Base-by-base conservation (phyloP, 2,888 invertebrate genomes). In the Monopis laevigella region DNA sequence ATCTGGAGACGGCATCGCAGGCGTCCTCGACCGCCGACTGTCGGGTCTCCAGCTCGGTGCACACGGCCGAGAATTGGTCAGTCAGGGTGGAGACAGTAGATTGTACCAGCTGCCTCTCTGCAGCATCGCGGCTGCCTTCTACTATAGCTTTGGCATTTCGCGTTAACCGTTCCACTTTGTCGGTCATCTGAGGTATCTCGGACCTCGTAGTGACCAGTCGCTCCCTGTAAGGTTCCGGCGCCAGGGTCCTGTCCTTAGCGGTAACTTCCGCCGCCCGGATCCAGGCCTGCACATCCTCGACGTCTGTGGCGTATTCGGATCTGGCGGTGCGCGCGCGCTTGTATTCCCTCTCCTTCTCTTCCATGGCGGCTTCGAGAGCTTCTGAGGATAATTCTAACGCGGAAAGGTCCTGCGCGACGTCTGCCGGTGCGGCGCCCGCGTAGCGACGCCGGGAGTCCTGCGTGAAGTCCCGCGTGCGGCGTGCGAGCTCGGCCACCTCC, bases 1-100 rank as follows among this genome's bases (percentile, higher is more conserved):
- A 96, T 44, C 92, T 83, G 49, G 92, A 88, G 86, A 93, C 94
- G 17, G 94, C 92, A 58, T 95, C 95, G 54, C 95, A 83, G 45
- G 91, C 90, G 58, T 94, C 93, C 41, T 90, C 91, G 26, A 94
- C 89, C 60, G 90, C 88, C 53, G 89, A 88, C 59, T 89, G 90
- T 63, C 90, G 88, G 54, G 93, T 89, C 45, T 94, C 93, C 51
- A 95, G 75, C 85, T 90, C 89, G 43, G 86, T 84, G 54, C 86
- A 87, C 1, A 94, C 86, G 51, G 92, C 90, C 24, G 85, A 83
- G 59, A 95, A 80, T 66, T 93, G 92, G 17, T 93, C 92, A 14
- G 87, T 86, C 45, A 94, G 73, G 46, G 87, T 88, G 43, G 87
- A 83, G 45, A 93, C 85, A 1, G 93, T 92, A 29, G 86, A 86